Percentiles rank a stretch among this genome's conserved stretches.
These are phyloP conservation scores for Paedocypris micromegethes DNA, from an alignment of 2,797 vertebrate species.

Conservation along the genomic window DNA sequence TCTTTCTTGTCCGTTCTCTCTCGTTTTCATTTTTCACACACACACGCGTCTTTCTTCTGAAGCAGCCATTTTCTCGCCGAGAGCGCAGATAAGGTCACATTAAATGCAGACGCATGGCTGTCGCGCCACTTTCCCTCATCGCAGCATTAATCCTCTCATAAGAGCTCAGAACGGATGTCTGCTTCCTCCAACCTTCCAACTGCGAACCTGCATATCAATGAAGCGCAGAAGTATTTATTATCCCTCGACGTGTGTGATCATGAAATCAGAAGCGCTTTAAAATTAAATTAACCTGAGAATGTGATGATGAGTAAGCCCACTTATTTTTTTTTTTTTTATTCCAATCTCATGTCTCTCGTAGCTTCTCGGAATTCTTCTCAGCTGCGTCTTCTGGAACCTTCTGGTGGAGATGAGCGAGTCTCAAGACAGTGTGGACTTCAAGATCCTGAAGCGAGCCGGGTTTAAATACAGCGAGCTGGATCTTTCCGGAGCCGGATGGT, in stretches of 20 bases:
- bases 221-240: no score
- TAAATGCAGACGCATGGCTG: slow-evolving; percentile 5
- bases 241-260: no score
- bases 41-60: no score
- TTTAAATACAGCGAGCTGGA: slow-evolving; percentile 71
- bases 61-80: background rate
- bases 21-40: no score
- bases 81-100: background rate
- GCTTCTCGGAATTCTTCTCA: slow-evolving; percentile 77
- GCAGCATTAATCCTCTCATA: slow-evolving; percentile 15
- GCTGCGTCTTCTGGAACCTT: slow-evolving; percentile 82
- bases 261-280: no score
- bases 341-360: slow-evolving; percentile 45
- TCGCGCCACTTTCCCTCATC: background rate
- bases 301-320: no score
- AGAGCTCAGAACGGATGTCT: background rate
- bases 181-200: background rate
- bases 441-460: slow-evolving; percentile 55
- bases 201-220: no score
- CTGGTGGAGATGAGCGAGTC: slow-evolving; percentile 74
- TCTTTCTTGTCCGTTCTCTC: no score
- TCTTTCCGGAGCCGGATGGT: slow-evolving; percentile 79
- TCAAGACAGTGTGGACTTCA: slow-evolving; percentile 77
- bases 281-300: no score
- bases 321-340: no score